Evolutionary conservation across 2,888 invertebrate genomes (phyloP).

Genomic region (Eilema griseolum): DNA sequence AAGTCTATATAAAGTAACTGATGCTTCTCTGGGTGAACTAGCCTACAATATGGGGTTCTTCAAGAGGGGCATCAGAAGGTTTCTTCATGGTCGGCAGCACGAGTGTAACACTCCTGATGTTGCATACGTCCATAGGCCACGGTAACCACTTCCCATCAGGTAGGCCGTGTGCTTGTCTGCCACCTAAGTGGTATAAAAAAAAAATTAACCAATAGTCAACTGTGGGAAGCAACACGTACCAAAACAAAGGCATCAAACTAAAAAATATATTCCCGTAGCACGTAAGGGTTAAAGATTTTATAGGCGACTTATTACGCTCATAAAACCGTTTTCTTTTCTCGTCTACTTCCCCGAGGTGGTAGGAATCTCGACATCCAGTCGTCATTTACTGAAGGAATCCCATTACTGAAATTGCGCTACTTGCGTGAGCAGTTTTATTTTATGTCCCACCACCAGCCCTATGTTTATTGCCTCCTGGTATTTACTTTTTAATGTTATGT

Average conservation of each 20-base stretch:
- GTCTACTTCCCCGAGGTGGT: constrained; percentile 51
- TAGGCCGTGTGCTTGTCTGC: too few species aligned
- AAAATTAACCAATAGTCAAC: background rate
- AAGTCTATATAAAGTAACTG: background rate
- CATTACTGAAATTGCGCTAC: constrained; percentile 69
- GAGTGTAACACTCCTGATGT: too few species aligned
- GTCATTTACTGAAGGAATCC: constrained; percentile 68
- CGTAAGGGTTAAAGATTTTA: constrained; percentile 59
- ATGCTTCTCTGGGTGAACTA: background rate
- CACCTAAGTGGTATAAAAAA: too few species aligned
- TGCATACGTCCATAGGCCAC: too few species aligned
- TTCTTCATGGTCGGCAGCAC: too few species aligned
- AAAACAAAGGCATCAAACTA: constrained; percentile 15
- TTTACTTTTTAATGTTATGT: constrained; percentile 46
- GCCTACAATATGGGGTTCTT: too few species aligned
- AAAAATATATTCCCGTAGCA: constrained; percentile 30
- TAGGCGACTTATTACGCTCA: constrained; percentile 59
- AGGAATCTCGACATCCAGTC: constrained; percentile 61
- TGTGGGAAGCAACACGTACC: background rate
- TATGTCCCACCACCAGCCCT: constrained; percentile 57
- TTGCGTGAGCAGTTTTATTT: constrained; percentile 73
- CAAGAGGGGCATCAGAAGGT: too few species aligned
- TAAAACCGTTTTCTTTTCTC: constrained; percentile 68
- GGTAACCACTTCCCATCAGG: too few species aligned
- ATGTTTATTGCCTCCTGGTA: constrained; percentile 55